Base-by-base conservation (phyloP, 2,888 invertebrate genomes). In the Aporophyla lueneburgensis region DNA sequence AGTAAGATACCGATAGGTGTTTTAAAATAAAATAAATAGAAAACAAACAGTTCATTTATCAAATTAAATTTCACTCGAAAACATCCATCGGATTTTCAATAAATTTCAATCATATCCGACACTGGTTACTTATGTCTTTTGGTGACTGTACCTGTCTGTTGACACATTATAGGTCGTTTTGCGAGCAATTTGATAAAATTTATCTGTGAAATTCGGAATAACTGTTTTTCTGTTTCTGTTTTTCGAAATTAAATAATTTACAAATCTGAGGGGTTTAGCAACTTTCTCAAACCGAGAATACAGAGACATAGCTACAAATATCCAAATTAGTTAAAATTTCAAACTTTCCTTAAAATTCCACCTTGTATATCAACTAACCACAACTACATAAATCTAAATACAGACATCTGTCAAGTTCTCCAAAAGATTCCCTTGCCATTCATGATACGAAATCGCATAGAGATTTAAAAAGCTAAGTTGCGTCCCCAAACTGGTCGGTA, bases 391-490 rank as follows among this genome's bases (percentile, higher is more conserved):
- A 58, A 71, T 70, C 71, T 69, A 74, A 81, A 85, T 69, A 83
- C 21, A 61, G 65, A 81, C 87, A 86, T 87, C 83, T 86, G 87
- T 77, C 74, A 76, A 74, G 12, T 70, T 51, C 65, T 56, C 58
- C 46, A 87, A 78, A 78, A 80, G 73, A 65, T 76, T 85, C 86
- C 85, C 83, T 77, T 21, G 63, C 78, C 53, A 85, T 87, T 87
- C 84, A 86, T 53, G 83, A 77, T 84, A 86, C 85, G 80, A 88
- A 90, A 89, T 89, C 87, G 87, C 81, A 80, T 77, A 74, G 85
- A 88, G 86, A 81, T 85, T 86, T 87, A 85, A 85, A 90, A 91
- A 93, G 93, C 91, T 91, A 92, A 91, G 91, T 90, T 85, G 86
- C 86, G 87, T 91, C 88, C 85, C 90, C 88, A 90, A 87, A 89